Base-by-base conservation (phyloP, 2,888 invertebrate genomes). In the Micoletzkya japonica region DNA sequence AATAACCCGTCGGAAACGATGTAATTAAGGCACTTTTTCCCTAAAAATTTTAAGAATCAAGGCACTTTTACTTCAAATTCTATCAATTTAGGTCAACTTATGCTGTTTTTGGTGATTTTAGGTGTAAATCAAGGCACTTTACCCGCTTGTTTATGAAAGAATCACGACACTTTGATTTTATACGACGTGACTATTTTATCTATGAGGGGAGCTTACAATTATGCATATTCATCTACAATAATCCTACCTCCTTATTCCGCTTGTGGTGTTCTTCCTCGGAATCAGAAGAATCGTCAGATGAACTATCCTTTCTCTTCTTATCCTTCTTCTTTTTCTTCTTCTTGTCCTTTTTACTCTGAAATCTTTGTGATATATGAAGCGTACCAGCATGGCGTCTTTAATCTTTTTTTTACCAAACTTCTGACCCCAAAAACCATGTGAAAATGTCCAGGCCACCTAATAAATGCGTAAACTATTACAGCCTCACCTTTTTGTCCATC, bases 401-500 rank as follows among this genome's bases (percentile, higher is more conserved):
- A n/a, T n/a, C n/a, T n/a, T n/a, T n/a, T n/a, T n/a, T n/a, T n/a
- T n/a, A n/a, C n/a, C n/a, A n/a, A n/a, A n/a, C n/a, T n/a, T n/a
- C n/a, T n/a, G n/a, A n/a, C n/a, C n/a, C n/a, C n/a, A n/a, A n/a
- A n/a, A 20, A 44, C 10, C 44, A 44, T 10, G 20, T 44, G 44
- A 44, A 44, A 14, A 14, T 44, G 10, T 14, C 10, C 20, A 44
- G 44, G 44, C 44, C 44, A 44, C 10, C 10, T n/a, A n/a, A n/a
- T n/a, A n/a, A n/a, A n/a, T n/a, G n/a, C n/a, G 24, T n/a, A 20
- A 39, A 39, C 4, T 20, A 60, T 28, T 39, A 26, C 6, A 30
- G 70, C 56, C 71, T 71, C 17, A 64, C 54, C 52, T 72, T 72
- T 37, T 73, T 66, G 37, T 54, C 68, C 76, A 77, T 76, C 76